A percentile compares a stretch with the other conserved stretches of the same genome.
Conservation (phyloP, 2,888 invertebrate genomes). For the Nomada hirtipes region DNA sequence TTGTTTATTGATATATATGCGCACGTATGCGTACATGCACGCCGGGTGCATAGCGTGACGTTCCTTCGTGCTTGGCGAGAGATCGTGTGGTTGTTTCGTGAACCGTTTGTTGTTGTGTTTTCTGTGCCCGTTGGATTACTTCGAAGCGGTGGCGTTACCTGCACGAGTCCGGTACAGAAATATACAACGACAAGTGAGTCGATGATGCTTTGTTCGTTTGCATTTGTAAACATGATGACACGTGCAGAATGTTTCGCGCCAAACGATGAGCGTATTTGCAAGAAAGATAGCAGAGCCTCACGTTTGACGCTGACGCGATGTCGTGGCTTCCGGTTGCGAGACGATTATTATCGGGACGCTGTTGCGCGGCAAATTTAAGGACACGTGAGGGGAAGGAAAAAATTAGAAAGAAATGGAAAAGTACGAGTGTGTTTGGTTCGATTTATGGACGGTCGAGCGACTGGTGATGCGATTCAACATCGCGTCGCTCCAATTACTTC, state of each 20-base stretch:
- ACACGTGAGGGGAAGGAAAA: background rate
- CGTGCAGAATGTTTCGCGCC: conserved; percentile 2
- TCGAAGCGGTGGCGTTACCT: conserved; percentile 18
- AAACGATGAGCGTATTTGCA: background rate
- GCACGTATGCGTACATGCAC: no score
- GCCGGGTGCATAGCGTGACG: background rate
- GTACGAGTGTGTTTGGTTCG: conserved; percentile 2
- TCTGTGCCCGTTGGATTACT: conserved; percentile 57
- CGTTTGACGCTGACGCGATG: conserved; percentile 14
- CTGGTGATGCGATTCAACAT: conserved; percentile 36
- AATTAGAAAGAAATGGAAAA: background rate
- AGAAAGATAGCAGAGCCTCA: conserved; percentile 4
- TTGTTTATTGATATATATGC: background rate
- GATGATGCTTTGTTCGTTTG: background rate
- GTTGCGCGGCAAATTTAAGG: background rate
- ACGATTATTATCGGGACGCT: conserved; percentile 28
- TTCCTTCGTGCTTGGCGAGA: conserved; percentile 19
- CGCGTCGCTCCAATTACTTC: conserved; percentile 57
- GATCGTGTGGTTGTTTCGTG: conserved; percentile 30
- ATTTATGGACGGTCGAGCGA: conserved; percentile 21
- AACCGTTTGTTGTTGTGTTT: conserved; percentile 35
- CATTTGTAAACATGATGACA: background rate
- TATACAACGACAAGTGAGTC: conserved; percentile 31
- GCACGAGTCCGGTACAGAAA: background rate
- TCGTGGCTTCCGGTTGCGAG: conserved; percentile 40